Conservation (phyloP, 1,140 invertebrate genomes). For the Apis laboriosa region DNA sequence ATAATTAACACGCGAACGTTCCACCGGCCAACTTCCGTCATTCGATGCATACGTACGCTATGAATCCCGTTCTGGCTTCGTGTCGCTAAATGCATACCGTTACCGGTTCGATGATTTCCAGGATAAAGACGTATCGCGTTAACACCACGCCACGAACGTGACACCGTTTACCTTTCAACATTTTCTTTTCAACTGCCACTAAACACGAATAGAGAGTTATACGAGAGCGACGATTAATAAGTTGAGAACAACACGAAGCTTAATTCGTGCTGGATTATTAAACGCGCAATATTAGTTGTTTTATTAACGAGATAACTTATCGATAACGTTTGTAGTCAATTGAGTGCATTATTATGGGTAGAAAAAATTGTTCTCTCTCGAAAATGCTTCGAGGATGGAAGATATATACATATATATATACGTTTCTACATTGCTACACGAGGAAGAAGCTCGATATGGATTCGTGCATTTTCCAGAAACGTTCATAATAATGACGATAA, state of each 20-base stretch:
- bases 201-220: neutral
- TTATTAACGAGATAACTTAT: neutral
- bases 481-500: conserved; percentile 8
- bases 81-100: conserved; percentile 18
- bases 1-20: conserved; percentile 35
- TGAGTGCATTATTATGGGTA: no score
- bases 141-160: neutral
- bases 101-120: neutral
- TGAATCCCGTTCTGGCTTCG: neutral
- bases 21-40: neutral
- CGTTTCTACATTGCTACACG: neutral
- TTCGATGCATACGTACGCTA: neutral
- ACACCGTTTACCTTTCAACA: neutral
- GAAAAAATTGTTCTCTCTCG: neutral
- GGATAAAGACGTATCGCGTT: conserved; percentile 24
- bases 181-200: neutral
- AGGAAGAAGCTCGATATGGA: neutral
- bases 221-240: neutral
- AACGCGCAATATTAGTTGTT: neutral
- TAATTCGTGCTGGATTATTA: neutral
- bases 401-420: neutral
- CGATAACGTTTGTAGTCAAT: neutral
- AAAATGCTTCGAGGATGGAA: neutral
- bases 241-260: no score
- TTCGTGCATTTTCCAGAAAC: neutral